A percentile compares a stretch with the other conserved stretches of the same genome.
Conservation (phyloP, 2,113 vertebrate species). For the Tautogolabrus adspersus region DNA sequence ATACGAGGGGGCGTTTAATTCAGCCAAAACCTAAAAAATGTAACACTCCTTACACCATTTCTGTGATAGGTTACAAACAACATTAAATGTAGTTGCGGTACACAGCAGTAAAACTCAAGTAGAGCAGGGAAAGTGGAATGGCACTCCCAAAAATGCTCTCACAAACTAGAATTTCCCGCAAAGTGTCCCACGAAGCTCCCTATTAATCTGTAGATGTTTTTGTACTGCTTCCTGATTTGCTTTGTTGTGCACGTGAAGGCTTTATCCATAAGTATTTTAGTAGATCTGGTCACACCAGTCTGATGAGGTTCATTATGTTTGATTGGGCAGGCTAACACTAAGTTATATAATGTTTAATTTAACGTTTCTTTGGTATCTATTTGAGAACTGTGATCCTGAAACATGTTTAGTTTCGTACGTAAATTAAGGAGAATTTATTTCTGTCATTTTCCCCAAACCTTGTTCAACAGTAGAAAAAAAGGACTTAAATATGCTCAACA, state of each 20-base stretch:
- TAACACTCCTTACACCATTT: not conserved
- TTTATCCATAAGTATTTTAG: not conserved
- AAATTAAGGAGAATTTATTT: too few species aligned
- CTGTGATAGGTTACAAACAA: too few species aligned
- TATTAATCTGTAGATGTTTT: not conserved
- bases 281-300: not conserved
- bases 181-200: too few species aligned
- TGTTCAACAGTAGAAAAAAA: not conserved
- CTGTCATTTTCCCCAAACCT: too few species aligned
- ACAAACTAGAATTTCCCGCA: too few species aligned
- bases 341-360: not conserved
- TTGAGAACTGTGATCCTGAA: not conserved
- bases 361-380: not conserved
- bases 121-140: too few species aligned
- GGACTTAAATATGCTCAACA: not conserved
- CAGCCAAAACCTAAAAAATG: too few species aligned
- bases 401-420: too few species aligned
- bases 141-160: too few species aligned
- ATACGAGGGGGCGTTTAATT: too few species aligned
- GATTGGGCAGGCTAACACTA: not conserved
- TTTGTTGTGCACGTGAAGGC: not conserved
- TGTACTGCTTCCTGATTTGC: not conserved
- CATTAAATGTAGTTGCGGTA: not conserved
- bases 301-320: not conserved
- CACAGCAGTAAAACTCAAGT: not conserved